Evolutionary conservation across 2,888 invertebrate species (phyloP).

Genomic region (Myopa tessellatipennis): DNA sequence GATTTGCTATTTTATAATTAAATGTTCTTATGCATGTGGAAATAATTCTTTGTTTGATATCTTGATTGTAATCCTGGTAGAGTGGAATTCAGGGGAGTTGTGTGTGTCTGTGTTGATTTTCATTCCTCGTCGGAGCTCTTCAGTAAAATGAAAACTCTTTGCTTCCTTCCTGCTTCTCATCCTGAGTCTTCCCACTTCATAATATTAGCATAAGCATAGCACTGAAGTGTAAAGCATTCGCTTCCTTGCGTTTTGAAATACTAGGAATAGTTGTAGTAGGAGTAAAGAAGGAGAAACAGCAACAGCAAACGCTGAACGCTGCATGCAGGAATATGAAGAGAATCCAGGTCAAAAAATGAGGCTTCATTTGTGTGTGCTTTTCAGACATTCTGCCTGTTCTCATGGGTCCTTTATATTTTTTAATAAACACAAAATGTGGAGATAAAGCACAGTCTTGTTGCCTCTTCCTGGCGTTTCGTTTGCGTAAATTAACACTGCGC

Average conservation of each 20-base stretch:
- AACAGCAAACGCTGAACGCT: not conserved
- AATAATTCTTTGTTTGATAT: no score
- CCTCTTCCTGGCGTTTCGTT: not conserved
- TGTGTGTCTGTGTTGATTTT: no score
- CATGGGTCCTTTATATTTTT: conserved; percentile 5
- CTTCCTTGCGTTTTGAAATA: conserved; percentile 7
- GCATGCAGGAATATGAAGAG: not conserved
- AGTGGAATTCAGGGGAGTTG: no score
- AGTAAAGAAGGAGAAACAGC: not conserved
- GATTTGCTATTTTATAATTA: no score
- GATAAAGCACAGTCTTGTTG: conserved; percentile 10
- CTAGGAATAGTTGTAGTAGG: not conserved
- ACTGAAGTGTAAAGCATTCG: conserved; percentile 18
- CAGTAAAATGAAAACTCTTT: not conserved
- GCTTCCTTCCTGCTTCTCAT: not conserved
- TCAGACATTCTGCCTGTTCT: not conserved
- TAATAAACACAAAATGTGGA: conserved; percentile 22
- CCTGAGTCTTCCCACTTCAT: conserved; percentile 3
- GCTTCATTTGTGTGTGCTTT: conserved; percentile 27
- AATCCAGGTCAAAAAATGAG: conserved; percentile 33
- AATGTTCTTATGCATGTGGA: no score
- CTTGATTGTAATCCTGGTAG: no score
- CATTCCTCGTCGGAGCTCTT: not conserved
- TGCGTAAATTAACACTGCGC: not conserved
- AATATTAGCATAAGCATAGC: conserved; percentile 31